A percentile compares a stretch with the other conserved stretches of the same genome.
Evolutionary conservation across 2,888 invertebrate species (phyloP).

Genomic region (Thymelicus lineola): DNA sequence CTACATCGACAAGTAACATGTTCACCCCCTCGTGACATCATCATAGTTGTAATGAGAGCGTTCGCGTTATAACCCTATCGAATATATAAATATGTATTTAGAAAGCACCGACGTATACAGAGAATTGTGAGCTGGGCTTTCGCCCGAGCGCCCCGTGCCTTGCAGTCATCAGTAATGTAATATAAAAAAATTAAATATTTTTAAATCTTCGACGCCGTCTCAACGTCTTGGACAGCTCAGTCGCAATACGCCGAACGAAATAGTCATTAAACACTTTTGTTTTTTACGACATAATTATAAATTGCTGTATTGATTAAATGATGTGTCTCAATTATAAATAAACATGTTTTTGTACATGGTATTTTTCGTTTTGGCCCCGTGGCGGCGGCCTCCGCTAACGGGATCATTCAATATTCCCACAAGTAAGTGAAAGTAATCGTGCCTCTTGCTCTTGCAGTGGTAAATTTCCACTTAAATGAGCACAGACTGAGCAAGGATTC

Average conservation of each 20-base stretch:
- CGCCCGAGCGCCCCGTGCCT: conserved; percentile 75
- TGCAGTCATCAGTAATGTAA: conserved; percentile 70
- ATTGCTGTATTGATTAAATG: conserved; percentile 79
- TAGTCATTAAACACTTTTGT: conserved; percentile 71
- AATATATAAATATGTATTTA: conserved; percentile 81
- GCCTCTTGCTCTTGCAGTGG: conserved; percentile 3
- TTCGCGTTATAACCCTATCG: conserved; percentile 72
- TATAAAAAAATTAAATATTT: conserved; percentile 57
- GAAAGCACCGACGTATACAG: conserved; percentile 82
- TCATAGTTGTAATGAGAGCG: conserved; percentile 71
- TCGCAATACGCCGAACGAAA: conserved; percentile 78
- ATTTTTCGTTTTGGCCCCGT: conserved; percentile 55
- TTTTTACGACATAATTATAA: conserved; percentile 80
- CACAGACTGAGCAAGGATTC: conserved; percentile 20
- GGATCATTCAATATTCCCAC: conserved; percentile 25
- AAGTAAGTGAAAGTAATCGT: conserved; percentile 37
- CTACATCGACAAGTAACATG: conserved; percentile 61
- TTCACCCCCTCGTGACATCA: conserved; percentile 61
- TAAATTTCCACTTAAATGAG: conserved; percentile 24
- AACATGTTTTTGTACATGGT: conserved; percentile 78
- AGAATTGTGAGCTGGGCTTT: conserved; percentile 66
- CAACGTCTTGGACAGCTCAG: conserved; percentile 62
- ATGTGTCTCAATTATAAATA: conserved; percentile 73
- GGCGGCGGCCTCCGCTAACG: conserved; percentile 44
- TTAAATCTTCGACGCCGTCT: conserved; percentile 68